phyloP scores from a whole-genome alignment of 1,140 invertebrate genomes.

The Procambarus clarkii region DNA sequence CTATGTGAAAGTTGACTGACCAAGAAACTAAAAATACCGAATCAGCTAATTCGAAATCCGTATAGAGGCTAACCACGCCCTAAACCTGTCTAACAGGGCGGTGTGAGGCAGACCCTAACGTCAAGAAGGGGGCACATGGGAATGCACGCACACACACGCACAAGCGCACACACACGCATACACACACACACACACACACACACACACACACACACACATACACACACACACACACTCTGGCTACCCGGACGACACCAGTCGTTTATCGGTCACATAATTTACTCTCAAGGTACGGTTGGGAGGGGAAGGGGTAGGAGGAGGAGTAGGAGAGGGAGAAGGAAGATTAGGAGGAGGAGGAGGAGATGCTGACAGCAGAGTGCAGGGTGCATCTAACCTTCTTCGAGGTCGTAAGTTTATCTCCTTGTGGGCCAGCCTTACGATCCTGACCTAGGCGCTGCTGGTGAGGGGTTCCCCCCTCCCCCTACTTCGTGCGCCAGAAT shows the following conservation, averaged over 20 bases:
- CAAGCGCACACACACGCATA: too few relatives aligned
- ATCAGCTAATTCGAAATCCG: background rate
- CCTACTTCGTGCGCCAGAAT: too few relatives aligned
- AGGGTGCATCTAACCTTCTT: background rate
- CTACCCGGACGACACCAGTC: background rate
- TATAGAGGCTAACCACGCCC: background rate
- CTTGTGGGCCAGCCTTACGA: background rate
- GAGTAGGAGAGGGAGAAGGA: too few relatives aligned
- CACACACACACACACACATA: too few relatives aligned
- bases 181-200: too few relatives aligned
- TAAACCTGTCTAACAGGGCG: background rate
- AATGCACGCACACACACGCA: too few relatives aligned
- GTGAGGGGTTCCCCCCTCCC: background rate
- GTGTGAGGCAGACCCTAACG: background rate
- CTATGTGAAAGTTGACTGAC: background rate
- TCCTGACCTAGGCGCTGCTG: background rate
- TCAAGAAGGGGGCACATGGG: too few relatives aligned
- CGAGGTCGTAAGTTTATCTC: background rate
- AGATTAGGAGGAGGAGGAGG: too few relatives aligned
- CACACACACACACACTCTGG: too few relatives aligned
- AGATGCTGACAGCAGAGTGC: background rate
- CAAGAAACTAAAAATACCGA: background rate
- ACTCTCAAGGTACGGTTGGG: background rate
- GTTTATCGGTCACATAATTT: conserved; percentile 1
- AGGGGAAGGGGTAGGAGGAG: too few relatives aligned